Evolutionary conservation across 2,113 vertebrate genomes (phyloP), one percentile per base, ranked within the genome.

Genomic region (Balaenoptera acutorostrata): DNA sequence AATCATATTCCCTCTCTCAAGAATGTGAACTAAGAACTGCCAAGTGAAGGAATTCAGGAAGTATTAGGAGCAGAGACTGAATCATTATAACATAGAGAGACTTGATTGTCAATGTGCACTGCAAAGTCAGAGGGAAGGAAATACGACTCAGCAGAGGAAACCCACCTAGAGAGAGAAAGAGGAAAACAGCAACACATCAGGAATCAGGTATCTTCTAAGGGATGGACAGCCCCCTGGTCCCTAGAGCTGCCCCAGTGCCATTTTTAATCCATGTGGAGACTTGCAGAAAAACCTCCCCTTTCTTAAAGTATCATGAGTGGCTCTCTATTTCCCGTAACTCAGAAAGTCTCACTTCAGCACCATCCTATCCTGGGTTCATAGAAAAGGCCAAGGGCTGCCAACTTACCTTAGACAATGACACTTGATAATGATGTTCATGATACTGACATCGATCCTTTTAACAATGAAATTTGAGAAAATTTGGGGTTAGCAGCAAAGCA

Each of bases 381-480:
- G 64, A 72, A 93, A 96, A 81, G 66, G 31, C 81, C 55, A 75
- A 71, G 46, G 25, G 39, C 77, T 91, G 93, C 25, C 88, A 93
- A 59, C 77, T 89, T 86, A 55, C 41, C 85, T 82, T 68, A 68
- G 59, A 41, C 49, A 81, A 82, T 33, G 41, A 78, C 72, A 94
- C 61, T 85, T 72, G 77, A 91, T 95, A 78, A 59, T 88, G 59
- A 83, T 86, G 39, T 85, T 95, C 27, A 49, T 71, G 57, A 86
- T 44, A 85, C 71, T 94, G 81, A 88, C 93, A 89, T 25, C n/a
- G 72, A 94, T 86, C 61, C 33, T 89, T 88, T 68, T 46, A 88
- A 44, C 81, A 95, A 49, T 68, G 31, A 97, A 88, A 94, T 95
- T 31, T 89, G 78, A 92, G 68, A 78, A 89, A 78, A 52, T 46